phyloP scores from a whole-genome alignment of 2,797 vertebrate species.

The Spheniscus humboldti region DNA sequence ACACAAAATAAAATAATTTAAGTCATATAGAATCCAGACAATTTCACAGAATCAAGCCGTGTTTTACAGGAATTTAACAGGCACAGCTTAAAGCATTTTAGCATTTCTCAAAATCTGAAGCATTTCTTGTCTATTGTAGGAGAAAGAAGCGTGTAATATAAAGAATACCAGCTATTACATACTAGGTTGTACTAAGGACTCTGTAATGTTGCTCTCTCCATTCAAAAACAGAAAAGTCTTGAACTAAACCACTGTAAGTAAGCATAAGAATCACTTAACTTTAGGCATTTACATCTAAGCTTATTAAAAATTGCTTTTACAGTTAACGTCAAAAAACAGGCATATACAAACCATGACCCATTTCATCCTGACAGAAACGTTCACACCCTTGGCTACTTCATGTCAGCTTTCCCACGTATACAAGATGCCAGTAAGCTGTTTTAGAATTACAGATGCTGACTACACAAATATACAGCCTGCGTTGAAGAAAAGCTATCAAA shows the following conservation, averaged over 20 bases:
- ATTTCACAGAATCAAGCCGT: background rate
- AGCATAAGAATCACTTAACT: background rate
- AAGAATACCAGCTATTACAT: background rate
- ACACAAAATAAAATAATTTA: background rate
- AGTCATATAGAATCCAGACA: background rate
- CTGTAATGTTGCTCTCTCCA: background rate
- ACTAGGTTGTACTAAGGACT: background rate
- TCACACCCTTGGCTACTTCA: background rate
- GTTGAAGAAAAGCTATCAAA: background rate
- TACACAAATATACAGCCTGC: background rate
- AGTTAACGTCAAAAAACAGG: background rate
- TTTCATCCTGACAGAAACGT: background rate
- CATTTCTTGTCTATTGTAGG: background rate
- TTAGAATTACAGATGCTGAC: background rate
- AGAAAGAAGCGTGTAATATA: background rate
- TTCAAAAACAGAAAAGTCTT: background rate
- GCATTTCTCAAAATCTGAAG: background rate
- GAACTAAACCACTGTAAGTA: background rate
- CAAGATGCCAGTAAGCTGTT: background rate
- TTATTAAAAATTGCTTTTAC: background rate
- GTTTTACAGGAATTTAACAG: background rate
- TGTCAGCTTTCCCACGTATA: background rate
- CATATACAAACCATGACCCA: background rate
- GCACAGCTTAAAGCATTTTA: background rate
- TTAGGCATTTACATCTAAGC: background rate